A percentile compares a stretch with the other conserved stretches of the same genome.
These are phyloP conservation scores for Bombus pascuorum DNA, from an alignment of 1,140 invertebrate genomes.

Conservation along the genomic window DNA sequence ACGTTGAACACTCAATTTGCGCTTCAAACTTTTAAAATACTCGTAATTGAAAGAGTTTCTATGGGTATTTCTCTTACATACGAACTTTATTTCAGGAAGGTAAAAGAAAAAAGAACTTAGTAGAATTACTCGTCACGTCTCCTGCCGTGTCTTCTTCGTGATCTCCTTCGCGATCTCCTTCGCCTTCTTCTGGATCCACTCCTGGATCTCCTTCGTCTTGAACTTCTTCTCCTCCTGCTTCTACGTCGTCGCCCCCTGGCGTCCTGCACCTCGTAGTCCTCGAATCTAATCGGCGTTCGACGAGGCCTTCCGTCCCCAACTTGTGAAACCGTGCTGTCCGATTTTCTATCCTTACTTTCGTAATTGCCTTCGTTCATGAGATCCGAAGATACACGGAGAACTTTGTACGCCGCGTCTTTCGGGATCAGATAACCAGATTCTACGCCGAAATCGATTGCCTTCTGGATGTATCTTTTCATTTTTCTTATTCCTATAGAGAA, in stretches of 20 bases:
- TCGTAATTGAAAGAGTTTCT: too few species aligned
- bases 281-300: conserved; percentile 23
- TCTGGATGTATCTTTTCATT: conserved; percentile 67
- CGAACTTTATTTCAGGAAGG: background rate
- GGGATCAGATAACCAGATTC: conserved; percentile 69
- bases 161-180: conserved; percentile 3
- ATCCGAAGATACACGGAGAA: conserved; percentile 69
- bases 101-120: background rate
- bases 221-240: conserved; percentile 22
- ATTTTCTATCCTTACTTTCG: background rate
- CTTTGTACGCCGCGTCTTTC: conserved; percentile 56
- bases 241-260: conserved; percentile 13
- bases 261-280: conserved; percentile 53
- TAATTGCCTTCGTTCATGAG: conserved; percentile 45
- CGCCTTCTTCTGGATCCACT: conserved; percentile 11
- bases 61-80: background rate
- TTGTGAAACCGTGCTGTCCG: conserved; percentile 12
- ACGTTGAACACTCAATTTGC: too few species aligned
- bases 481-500: conserved; percentile 49
- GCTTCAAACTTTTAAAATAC: too few species aligned
- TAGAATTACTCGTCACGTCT: conserved; percentile 46
- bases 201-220: conserved; percentile 26
- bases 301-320: background rate
- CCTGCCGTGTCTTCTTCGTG: conserved; percentile 12
- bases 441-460: conserved; percentile 69